Evolutionary conservation across 2,888 invertebrate genomes (phyloP).

Genomic region (Metacarcinus magister): DNA sequence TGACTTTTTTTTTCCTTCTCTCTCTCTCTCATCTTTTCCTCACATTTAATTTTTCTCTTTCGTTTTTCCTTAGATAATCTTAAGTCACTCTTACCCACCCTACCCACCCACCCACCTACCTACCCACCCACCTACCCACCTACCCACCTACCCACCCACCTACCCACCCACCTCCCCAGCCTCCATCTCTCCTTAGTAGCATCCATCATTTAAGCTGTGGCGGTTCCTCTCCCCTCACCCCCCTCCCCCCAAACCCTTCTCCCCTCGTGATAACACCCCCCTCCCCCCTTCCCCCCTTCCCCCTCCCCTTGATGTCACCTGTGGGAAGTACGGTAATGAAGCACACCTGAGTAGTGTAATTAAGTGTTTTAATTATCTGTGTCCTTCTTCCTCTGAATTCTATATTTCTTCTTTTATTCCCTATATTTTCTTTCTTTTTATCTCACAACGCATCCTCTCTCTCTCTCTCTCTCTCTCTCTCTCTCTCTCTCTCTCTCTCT

Average conservation of each 20-base stretch:
- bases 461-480: slow-evolving; percentile 49
- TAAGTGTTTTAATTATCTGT: neutral
- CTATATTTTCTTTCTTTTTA: too few species aligned
- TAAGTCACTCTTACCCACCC: too few species aligned
- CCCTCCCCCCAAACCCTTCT: too few species aligned
- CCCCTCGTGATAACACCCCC: too few species aligned
- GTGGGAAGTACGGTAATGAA: neutral
- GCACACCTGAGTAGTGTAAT: neutral
- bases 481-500: slow-evolving; percentile 41
- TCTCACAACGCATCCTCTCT: too few species aligned
- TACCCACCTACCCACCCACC: too few species aligned
- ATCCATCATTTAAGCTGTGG: neutral
- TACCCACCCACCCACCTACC: too few species aligned
- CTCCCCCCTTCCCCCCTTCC: too few species aligned
- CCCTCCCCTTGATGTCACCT: neutral
- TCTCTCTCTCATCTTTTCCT: neutral
- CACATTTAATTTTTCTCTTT: neutral
- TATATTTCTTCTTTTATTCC: neutral
- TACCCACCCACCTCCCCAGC: too few species aligned
- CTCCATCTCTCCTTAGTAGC: too few species aligned
- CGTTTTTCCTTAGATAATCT: neutral
- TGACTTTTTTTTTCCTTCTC: neutral
- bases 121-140: too few species aligned
- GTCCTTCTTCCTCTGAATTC: too few species aligned
- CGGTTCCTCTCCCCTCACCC: neutral